phyloP scores from a whole-genome alignment of 1,140 invertebrate genomes.

The Bombus consobrinus region DNA sequence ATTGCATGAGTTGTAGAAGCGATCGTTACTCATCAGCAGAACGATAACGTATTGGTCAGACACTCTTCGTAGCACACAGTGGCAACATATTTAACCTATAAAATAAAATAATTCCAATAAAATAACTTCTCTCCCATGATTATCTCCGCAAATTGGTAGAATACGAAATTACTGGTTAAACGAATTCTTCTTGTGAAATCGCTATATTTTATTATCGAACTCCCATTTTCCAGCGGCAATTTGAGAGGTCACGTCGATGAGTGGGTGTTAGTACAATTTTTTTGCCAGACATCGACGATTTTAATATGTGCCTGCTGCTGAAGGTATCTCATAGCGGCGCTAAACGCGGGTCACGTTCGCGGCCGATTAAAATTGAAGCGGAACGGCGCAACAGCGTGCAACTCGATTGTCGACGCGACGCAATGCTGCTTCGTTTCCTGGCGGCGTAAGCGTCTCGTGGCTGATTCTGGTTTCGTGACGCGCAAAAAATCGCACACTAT shows the following conservation, averaged over 20 bases:
- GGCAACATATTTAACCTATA: background rate
- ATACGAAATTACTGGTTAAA: background rate
- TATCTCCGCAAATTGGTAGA: background rate
- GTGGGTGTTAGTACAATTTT: background rate
- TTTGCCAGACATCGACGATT: background rate
- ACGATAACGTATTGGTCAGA: background rate
- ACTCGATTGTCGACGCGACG: background rate
- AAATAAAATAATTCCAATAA: background rate
- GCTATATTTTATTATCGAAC: background rate
- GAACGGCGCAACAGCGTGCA: background rate
- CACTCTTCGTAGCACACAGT: too few species aligned
- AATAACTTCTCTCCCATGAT: background rate
- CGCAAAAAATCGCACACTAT: constrained; percentile 27
- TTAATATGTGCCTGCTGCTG: background rate
- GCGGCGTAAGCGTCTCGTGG: background rate
- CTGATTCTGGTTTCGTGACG: background rate
- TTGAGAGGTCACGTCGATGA: background rate
- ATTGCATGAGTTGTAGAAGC: background rate
- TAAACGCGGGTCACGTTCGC: constrained; percentile 5
- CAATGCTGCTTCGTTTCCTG: background rate
- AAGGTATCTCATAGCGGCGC: background rate
- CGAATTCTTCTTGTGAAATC: background rate
- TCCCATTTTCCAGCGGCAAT: background rate
- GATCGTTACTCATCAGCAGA: background rate
- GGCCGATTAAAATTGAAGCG: constrained; percentile 38